Conservation (phyloP, 2,113 vertebrate species). For the Hylia prasina region DNA sequence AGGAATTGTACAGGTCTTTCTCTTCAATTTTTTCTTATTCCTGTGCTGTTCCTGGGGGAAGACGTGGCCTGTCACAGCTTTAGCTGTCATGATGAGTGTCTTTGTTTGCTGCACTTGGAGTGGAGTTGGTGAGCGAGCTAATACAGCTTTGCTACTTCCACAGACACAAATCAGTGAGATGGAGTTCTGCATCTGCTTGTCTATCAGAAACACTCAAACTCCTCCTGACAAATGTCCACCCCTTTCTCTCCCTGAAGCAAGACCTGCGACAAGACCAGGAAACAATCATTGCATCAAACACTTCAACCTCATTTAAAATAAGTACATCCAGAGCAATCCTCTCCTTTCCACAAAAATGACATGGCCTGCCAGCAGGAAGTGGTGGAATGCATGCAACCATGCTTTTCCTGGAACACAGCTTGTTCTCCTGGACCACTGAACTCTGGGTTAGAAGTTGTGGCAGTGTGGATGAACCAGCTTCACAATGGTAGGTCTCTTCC, state of each 20-base stretch:
- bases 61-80: not conserved
- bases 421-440: not conserved
- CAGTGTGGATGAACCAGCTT: not conserved
- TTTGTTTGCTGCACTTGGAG: not conserved
- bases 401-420: not conserved
- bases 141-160: not conserved
- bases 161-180: not conserved
- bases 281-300: not conserved
- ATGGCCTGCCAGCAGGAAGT: not conserved
- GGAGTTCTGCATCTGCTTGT: not conserved
- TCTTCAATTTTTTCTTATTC: not conserved
- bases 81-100: not conserved
- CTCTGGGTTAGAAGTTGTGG: not conserved
- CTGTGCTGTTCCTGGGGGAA: not conserved
- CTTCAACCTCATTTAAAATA: not conserved
- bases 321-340: not conserved
- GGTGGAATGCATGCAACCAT: not conserved
- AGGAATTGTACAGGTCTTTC: not conserved
- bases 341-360: not conserved
- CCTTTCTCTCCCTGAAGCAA: not conserved
- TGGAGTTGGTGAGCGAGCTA: rapidly evolving
- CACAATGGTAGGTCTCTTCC: not conserved
- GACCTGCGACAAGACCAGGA: not conserved
- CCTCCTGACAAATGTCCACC: not conserved
- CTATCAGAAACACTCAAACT: not conserved